Percentiles rank a stretch among this genome's conserved stretches.
Conservation (phyloP, 1,140 invertebrate genomes). For the Lerema accius region DNA sequence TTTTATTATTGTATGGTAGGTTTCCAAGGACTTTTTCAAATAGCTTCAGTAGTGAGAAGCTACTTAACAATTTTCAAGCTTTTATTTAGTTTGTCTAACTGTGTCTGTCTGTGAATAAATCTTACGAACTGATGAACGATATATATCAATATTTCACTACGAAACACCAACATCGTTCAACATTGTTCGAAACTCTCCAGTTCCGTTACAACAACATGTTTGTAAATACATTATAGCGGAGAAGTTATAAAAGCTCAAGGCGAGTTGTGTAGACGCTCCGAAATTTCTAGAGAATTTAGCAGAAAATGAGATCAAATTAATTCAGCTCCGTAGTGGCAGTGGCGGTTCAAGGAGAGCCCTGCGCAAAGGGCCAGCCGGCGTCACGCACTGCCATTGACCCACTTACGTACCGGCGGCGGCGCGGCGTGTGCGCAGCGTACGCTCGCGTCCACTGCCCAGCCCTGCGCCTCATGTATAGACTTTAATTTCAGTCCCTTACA, state of each 20-base stretch:
- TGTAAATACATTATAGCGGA: neutral
- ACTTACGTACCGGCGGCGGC: conserved; percentile 73
- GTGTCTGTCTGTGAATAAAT: too few relatives aligned
- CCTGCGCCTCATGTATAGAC: conserved; percentile 59
- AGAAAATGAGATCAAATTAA: conserved; percentile 69
- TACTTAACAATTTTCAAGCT: too few relatives aligned
- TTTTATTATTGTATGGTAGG: too few relatives aligned
- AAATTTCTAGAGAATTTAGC: conserved; percentile 53
- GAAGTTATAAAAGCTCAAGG: conserved; percentile 5
- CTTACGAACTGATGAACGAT: too few relatives aligned
- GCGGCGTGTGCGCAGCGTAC: conserved; percentile 67
- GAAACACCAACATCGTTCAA: too few relatives aligned
- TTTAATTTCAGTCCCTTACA: too few relatives aligned
- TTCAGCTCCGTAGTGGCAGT: conserved; percentile 59
- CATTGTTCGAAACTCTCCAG: too few relatives aligned
- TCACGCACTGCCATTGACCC: conserved; percentile 79
- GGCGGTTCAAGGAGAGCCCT: conserved; percentile 79
- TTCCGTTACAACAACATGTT: too few relatives aligned
- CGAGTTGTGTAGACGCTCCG: neutral
- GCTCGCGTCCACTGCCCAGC: conserved; percentile 64
- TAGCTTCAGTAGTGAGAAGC: too few relatives aligned
- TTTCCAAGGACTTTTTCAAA: too few relatives aligned
- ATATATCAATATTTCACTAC: too few relatives aligned
- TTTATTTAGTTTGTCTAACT: too few relatives aligned
- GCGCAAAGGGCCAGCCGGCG: conserved; percentile 75